Percentiles rank a stretch among this genome's conserved stretches.
These are phyloP conservation scores for Bubo blakistoni DNA, from an alignment of 2,113 vertebrate species.

Conservation along the genomic window DNA sequence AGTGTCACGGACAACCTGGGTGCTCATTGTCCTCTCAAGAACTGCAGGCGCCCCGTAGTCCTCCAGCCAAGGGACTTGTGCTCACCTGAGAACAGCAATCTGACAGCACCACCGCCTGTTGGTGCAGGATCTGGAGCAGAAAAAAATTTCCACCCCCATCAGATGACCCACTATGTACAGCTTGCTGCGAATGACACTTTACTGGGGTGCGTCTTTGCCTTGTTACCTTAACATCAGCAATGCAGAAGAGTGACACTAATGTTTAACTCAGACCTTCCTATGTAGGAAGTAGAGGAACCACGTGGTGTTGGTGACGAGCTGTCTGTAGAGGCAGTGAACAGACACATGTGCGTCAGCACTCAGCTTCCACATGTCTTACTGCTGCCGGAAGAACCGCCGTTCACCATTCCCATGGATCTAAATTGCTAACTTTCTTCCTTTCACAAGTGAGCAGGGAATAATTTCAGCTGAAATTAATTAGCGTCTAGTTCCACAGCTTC, in stretches of 20 bases:
- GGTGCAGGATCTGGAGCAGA: neutral
- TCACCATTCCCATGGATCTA: neutral
- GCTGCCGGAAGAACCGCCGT: neutral
- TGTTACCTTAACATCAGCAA: neutral
- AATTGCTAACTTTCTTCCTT: neutral
- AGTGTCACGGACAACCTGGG: neutral
- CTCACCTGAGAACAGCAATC: neutral
- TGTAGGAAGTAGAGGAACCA: neutral
- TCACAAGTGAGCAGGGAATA: neutral
- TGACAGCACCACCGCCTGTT: neutral
- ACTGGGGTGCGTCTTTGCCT: fast-evolving
- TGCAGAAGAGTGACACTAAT: neutral
- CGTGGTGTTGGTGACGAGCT: fast-evolving
- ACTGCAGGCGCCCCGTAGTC: fast-evolving
- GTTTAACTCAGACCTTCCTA: neutral
- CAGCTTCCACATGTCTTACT: neutral
- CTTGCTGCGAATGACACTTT: neutral
- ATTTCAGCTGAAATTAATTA: neutral
- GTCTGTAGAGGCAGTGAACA: neutral
- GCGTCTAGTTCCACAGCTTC: neutral
- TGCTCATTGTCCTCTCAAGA: neutral
- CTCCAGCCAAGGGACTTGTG: neutral
- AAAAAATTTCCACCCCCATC: neutral
- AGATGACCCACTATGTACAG: neutral
- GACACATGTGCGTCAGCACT: neutral